A percentile compares a stretch with the other conserved stretches of the same genome.
These are phyloP conservation scores for Mactromeris polynyma DNA, from an alignment of 2,888 invertebrate species.

Conservation along the genomic window DNA sequence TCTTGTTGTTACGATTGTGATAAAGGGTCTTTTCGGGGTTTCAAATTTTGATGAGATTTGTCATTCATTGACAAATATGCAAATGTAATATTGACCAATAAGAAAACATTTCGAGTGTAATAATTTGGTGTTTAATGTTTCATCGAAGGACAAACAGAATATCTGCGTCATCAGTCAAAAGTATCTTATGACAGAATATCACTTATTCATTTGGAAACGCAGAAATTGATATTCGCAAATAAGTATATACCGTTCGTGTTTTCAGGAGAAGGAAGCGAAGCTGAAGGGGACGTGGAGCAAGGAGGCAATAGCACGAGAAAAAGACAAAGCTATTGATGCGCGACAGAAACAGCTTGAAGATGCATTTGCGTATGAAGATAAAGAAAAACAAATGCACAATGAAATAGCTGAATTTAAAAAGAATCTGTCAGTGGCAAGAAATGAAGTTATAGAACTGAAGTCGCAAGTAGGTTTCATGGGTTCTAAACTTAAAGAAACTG, in stretches of 20 bases:
- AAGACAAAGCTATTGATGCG: slow-evolving; percentile 82
- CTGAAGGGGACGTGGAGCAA: slow-evolving; percentile 72
- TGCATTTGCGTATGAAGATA: slow-evolving; percentile 74
- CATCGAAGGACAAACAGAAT: too few relatives aligned
- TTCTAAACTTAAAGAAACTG: slow-evolving; percentile 67
- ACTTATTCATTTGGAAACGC: too few relatives aligned
- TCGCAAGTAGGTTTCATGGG: slow-evolving; percentile 70
- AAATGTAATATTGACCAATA: too few relatives aligned
- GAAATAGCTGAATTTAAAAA: slow-evolving; percentile 71
- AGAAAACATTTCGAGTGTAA: too few relatives aligned
- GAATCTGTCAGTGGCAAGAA: slow-evolving; percentile 61
- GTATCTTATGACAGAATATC: too few relatives aligned
- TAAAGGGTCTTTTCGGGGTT: too few relatives aligned
- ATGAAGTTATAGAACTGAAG: slow-evolving; percentile 69
- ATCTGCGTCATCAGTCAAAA: too few relatives aligned
- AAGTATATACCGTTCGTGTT: not conserved
- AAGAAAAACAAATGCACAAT: slow-evolving; percentile 69
- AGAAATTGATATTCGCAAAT: not conserved
- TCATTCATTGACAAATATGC: too few relatives aligned
- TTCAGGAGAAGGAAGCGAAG: slow-evolving; percentile 69
- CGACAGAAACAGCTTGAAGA: slow-evolving; percentile 79
- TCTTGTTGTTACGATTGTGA: too few relatives aligned
- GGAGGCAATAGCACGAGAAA: slow-evolving; percentile 71
- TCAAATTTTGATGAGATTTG: too few relatives aligned
- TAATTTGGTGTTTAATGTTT: too few relatives aligned